Evolutionary conservation across 2,113 vertebrate genomes (phyloP).

Genomic region (Verasper variegatus): DNA sequence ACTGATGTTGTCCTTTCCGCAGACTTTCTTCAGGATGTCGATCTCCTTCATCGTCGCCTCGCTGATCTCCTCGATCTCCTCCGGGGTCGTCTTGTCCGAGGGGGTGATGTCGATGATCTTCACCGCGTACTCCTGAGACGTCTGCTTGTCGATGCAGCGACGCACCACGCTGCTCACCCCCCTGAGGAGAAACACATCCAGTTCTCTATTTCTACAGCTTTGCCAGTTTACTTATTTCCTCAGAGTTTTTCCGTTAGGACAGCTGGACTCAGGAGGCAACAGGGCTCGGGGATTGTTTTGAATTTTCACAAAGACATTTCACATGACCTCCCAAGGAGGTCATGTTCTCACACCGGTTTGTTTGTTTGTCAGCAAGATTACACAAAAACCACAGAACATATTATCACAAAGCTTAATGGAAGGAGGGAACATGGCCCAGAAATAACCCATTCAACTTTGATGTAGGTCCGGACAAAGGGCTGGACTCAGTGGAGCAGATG

Average conservation of each 20-base stretch:
- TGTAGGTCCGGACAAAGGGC: too few relatives aligned
- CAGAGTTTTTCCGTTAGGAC: background rate
- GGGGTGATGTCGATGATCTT: constrained; percentile 97
- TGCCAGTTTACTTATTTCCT: too few relatives aligned
- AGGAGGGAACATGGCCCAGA: too few relatives aligned
- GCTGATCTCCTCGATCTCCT: constrained; percentile 89
- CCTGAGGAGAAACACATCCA: constrained; percentile 72
- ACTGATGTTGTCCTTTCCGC: constrained; percentile 92
- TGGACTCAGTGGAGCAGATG: background rate
- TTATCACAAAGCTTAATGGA: too few relatives aligned
- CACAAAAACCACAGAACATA: too few relatives aligned
- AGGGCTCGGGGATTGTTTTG: background rate
- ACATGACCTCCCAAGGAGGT: too few relatives aligned
- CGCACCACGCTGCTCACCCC: constrained; percentile 96
- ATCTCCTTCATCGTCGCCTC: constrained; percentile 93
- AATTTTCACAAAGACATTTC: too few relatives aligned
- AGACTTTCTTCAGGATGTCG: constrained; percentile 93
- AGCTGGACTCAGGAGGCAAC: constrained; percentile 13
- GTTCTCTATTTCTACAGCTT: background rate
- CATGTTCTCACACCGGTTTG: too few relatives aligned
- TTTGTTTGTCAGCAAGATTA: too few relatives aligned
- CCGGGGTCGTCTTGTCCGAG: constrained; percentile 86
- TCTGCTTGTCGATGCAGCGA: constrained; percentile 90
- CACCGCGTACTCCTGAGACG: constrained; percentile 89
- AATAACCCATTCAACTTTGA: too few relatives aligned